Evolutionary conservation across 2,113 vertebrate genomes (phyloP).

Genomic region (Conger conger): DNA sequence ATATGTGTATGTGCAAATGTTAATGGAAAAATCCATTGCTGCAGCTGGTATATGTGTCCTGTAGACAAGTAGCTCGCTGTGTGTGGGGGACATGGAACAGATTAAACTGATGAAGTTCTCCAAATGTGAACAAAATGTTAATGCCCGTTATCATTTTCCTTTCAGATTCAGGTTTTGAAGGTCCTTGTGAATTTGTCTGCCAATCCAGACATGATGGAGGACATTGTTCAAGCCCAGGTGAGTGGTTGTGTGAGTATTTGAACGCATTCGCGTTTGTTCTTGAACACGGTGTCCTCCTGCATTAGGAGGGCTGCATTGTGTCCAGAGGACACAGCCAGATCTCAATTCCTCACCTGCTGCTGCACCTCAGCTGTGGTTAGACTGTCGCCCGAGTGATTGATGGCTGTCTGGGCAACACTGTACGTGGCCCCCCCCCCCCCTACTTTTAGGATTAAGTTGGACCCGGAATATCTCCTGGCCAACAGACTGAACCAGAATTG

Average conservation of each 20-base stretch:
- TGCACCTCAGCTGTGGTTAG: neutral
- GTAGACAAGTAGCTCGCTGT: neutral
- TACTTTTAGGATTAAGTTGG: neutral
- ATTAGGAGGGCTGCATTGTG: neutral
- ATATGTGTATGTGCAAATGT: neutral
- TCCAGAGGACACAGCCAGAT: neutral
- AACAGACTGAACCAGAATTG: neutral
- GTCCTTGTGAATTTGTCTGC: conserved; percentile 78
- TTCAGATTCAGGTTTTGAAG: conserved; percentile 76
- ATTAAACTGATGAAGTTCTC: neutral
- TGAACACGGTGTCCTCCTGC: neutral
- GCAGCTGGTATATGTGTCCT: neutral
- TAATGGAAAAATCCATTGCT: neutral
- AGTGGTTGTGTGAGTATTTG: conserved; percentile 10
- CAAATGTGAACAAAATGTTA: neutral
- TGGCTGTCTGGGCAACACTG: neutral
- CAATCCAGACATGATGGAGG: conserved; percentile 66
- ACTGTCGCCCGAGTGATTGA: neutral
- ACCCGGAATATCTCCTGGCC: neutral
- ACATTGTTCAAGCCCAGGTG: conserved; percentile 70
- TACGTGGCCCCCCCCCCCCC: neutral
- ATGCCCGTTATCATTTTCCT: conserved; percentile 22
- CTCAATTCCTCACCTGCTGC: conserved; percentile 7
- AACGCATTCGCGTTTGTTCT: neutral
- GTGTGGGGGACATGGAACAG: neutral